A percentile compares a stretch with the other conserved stretches of the same genome.
Conservation (phyloP, 2,797 vertebrate species). For the Chelonia mydas region DNA sequence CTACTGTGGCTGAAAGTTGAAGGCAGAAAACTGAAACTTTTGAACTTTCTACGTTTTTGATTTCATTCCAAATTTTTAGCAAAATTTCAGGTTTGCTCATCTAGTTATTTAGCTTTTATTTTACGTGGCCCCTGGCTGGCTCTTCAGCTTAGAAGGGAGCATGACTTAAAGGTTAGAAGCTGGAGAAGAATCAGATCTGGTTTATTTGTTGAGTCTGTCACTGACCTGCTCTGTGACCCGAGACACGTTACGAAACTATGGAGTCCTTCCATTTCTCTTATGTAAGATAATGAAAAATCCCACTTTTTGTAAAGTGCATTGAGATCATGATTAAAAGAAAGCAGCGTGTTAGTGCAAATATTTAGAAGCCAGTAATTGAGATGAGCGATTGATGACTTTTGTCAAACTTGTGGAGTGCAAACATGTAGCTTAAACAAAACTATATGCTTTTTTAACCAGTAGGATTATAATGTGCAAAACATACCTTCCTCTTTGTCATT, state of each 20-base stretch:
- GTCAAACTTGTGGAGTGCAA: not conserved
- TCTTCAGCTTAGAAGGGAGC: not conserved
- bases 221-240: not conserved
- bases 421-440: not conserved
- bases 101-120: not conserved
- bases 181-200: not conserved
- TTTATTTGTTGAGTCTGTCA: not conserved
- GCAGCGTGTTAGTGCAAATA: constrained; percentile 5
- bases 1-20: not conserved
- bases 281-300: constrained; percentile 34
- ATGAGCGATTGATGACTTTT: not conserved
- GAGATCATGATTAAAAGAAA: constrained; percentile 24
- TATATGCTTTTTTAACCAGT: not conserved
- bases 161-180: not conserved
- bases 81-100: constrained; percentile 12
- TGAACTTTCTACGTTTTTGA: not conserved
- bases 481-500: not conserved
- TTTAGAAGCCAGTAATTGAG: constrained; percentile 27
- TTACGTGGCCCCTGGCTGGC: not conserved
- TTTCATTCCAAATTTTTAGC: not conserved
- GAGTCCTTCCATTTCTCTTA: not conserved
- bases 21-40: not conserved
- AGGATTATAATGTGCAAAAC: not conserved
- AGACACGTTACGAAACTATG: constrained; percentile 10
- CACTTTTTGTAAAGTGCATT: constrained; percentile 42